Conservation (phyloP, 2,113 vertebrate species). For the Bubo scandiacus region DNA sequence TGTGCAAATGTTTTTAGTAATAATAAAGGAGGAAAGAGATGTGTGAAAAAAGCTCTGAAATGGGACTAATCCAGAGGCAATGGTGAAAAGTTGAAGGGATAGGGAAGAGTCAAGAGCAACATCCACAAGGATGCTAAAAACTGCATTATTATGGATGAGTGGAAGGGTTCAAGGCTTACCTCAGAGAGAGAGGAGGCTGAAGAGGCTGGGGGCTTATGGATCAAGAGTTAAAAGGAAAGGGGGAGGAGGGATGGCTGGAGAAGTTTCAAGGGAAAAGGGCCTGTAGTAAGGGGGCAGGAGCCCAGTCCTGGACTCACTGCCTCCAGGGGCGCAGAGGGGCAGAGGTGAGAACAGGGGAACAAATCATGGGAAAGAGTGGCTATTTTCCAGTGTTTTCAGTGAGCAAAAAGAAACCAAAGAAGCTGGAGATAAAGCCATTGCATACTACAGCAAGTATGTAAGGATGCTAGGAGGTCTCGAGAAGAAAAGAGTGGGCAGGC, state of each 20-base stretch:
- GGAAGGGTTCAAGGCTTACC: neutral
- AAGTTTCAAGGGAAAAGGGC: neutral
- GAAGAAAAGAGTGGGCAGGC: neutral
- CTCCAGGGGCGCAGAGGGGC: neutral
- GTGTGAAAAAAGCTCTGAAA: neutral
- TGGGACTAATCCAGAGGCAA: neutral
- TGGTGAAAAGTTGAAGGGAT: neutral
- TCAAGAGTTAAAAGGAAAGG: neutral
- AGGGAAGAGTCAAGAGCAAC: neutral
- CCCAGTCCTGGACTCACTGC: neutral
- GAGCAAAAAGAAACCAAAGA: neutral
- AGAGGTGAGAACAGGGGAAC: neutral
- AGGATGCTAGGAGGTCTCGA: neutral
- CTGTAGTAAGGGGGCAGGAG: neutral
- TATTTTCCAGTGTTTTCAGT: neutral
- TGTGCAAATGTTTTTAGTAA: neutral
- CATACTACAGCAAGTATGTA: neutral
- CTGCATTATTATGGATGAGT: neutral
- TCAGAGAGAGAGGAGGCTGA: neutral
- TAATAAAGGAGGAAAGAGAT: neutral
- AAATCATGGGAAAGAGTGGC: neutral
- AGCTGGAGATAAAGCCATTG: neutral
- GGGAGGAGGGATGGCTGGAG: neutral
- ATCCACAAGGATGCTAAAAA: neutral
- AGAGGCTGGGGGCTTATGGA: neutral